Conservation (phyloP, 2,888 invertebrate species). For the Trissolcus brochymenae region DNA sequence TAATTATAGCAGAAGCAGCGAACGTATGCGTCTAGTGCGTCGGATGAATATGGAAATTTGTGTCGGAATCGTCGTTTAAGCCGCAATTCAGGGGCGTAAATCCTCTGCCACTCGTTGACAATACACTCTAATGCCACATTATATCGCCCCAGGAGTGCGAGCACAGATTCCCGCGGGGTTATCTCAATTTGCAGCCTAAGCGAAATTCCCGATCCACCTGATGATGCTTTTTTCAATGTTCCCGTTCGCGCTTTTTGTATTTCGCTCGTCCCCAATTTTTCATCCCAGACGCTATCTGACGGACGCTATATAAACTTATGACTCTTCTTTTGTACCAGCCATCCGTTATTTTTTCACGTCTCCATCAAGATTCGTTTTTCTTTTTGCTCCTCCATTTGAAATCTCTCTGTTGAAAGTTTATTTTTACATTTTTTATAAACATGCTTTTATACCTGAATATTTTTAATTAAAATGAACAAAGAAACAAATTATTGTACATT, state of each 20-base stretch:
- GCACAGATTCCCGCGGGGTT: slow-evolving; percentile 62
- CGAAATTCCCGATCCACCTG: slow-evolving; percentile 50
- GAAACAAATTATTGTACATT: no score
- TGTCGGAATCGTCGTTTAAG: slow-evolving; percentile 65
- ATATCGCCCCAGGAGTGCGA: slow-evolving; percentile 60
- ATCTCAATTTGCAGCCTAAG: slow-evolving; percentile 71
- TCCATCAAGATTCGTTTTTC: no score
- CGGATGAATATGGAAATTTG: slow-evolving; percentile 65
- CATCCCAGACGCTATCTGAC: slow-evolving; percentile 29
- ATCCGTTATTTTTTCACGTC: no score
- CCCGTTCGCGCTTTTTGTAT: slow-evolving; percentile 9
- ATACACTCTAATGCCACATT: slow-evolving; percentile 71
- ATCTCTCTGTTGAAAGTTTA: no score
- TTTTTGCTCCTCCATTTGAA: no score
- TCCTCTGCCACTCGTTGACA: slow-evolving; percentile 67
- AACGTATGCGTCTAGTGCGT: slow-evolving; percentile 43
- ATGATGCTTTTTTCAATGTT: slow-evolving; percentile 43
- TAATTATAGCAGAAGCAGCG: slow-evolving; percentile 23
- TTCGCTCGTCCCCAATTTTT: slow-evolving; percentile 21
- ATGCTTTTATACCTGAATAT: no score
- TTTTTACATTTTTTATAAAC: no score
- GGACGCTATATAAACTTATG: slow-evolving; percentile 1
- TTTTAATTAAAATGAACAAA: no score
- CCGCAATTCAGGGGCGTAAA: slow-evolving; percentile 71
- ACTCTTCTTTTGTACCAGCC: no score